Base-by-base conservation (phyloP, 2,888 invertebrate species). In the Mactromeris polynyma region DNA sequence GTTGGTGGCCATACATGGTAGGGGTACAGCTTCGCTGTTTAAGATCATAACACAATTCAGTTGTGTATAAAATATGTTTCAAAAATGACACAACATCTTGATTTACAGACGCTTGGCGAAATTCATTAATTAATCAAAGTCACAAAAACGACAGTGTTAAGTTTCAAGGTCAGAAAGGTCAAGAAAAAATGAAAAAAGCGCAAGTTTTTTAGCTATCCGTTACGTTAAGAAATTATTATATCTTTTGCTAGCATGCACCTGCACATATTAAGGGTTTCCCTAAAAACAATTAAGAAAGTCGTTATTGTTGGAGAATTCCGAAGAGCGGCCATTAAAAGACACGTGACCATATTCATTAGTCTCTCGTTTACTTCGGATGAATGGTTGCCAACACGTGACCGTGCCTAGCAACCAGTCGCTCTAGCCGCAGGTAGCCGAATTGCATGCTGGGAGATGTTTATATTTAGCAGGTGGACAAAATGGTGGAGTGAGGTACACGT, bases 381-480 rank as follows among this genome's bases (percentile, higher is more conserved):
- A 82, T 83, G 85, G 90, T 90, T 90, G 80, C 83, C 33, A 80
- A 69, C 90, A 90, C 86, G 90, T 90, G 90, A 85, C 83, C 46
- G 14, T 85, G 83, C 80, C 81, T 83, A 86, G 85, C 38, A 87
- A 85, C 85, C 87, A 79, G 83, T 80, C 81, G 83, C 85, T 38
- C 73, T 80, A 54, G 83, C 87, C 77, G 90, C 87, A 85, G 85
- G 85, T 82, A 85, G 80, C 81, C n/a, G 33, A 81, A 77, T 21
- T 40, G 79, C 85, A 85, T 83, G 80, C 42, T 77, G 85, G 81
- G 88, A 85, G 54, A 31, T 88, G 85, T 88, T 88, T 84, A 88
- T 81, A 82, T 88, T 82, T 81, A 78, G 85, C 85, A 88, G 88
- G 83, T 88, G 88, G 83, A 83, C 78, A 85, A 81, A 86, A 78